Base-by-base conservation (phyloP, 2,888 invertebrate genomes). In the Dynastes hyllus region DNA sequence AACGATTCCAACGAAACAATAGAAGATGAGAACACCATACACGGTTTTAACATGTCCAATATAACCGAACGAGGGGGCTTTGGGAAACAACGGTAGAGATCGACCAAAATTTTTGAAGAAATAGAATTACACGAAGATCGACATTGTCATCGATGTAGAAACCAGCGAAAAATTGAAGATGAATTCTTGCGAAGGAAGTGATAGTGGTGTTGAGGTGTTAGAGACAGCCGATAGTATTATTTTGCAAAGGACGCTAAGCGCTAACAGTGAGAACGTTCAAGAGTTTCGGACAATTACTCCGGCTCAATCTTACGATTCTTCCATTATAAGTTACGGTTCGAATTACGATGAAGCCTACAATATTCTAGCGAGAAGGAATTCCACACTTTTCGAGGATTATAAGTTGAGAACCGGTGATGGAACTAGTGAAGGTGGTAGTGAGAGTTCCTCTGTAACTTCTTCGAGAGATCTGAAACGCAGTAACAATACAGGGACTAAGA, bases 201-300 rank as follows among this genome's bases (percentile, higher is more conserved):
- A 95, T 86, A 95, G 95, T 85, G 96, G 95, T 4, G 94, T 95
- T 16, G 95, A 95, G 85, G 93, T 95, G 2, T 87, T 90, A 78
- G 90, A 90, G 69, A 91, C 91, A 70, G 90, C 90, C 77, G 85
- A 90, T 81, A 84, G 87, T 85, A 90, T 90, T 71, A 81, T 79
- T 13, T 86, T 91, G 78, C 89, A 90, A 79, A 88, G 92, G 78
- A 91, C 91, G n/a, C 85, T 91, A 65, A 92, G 92, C 85, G 90
- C 91, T 75, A 92, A 91, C 83, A 92, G 92, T 83, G 93, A 93
- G 58, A 93, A 94, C 85, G 94, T 94, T 84, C 91, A 90, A 82
- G 91, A 92, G 76, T 85, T 88, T 76, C 88, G 88, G 80, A 92
- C 91, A 3, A 91, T 93, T 9, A 86, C 89, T 61, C 92, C 93